phyloP scores from a whole-genome alignment of 64 coral and sea anemone species.

The Dendronephthya gigantea region DNA sequence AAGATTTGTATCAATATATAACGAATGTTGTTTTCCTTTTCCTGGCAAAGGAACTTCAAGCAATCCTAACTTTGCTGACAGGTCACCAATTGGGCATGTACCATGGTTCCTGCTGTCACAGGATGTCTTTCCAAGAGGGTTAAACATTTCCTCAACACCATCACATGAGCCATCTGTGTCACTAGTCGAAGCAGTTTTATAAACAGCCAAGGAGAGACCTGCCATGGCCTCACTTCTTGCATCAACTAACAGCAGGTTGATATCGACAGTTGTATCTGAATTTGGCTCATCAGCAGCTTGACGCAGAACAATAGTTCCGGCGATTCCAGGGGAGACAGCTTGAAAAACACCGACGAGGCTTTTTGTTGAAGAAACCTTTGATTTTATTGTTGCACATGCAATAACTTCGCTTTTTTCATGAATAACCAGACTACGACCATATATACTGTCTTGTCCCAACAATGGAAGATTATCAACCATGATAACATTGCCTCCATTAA shows the following conservation, averaged over 20 bases:
- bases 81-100: not conserved
- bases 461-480: not conserved
- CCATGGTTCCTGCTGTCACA: not conserved
- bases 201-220: not conserved
- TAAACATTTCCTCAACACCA: not conserved
- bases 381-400: not conserved
- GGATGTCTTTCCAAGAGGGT: not conserved
- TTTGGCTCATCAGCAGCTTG: not conserved
- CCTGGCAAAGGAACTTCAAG: not conserved
- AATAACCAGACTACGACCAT: not conserved
- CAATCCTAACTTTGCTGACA: not conserved
- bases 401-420: not conserved
- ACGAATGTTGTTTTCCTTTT: not conserved
- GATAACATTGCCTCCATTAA: not conserved
- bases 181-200: not conserved
- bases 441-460: not conserved
- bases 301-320: not conserved
- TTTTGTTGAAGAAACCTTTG: not conserved
- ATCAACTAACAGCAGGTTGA: not conserved
- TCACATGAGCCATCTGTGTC: not conserved
- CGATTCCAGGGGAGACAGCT: not conserved
- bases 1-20: not conserved
- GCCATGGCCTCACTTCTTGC: not conserved
- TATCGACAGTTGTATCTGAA: not conserved
- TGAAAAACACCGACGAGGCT: not conserved